These are phyloP conservation scores for Notospermus geniculatus DNA, from an alignment of 1,140 invertebrate species.

Conservation along the genomic window DNA sequence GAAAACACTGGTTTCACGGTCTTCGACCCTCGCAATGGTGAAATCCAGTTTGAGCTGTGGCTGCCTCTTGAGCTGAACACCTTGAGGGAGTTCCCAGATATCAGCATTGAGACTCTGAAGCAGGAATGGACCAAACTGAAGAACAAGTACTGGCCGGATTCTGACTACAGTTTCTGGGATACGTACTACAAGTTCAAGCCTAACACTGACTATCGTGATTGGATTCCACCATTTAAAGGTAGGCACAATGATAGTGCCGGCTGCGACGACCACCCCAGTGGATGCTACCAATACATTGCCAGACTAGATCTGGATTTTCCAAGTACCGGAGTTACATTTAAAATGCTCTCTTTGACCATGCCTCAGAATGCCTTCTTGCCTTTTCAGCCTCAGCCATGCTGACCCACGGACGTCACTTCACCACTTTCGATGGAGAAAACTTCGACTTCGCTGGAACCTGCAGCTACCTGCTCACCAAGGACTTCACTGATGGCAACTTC, in stretches of 20 bases:
- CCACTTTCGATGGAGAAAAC: constrained; percentile 81
- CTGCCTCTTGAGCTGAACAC: constrained; percentile 85
- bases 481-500: constrained; percentile 66
- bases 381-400: constrained; percentile 60
- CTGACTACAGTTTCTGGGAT: constrained; percentile 22
- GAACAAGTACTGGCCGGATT: constrained; percentile 10
- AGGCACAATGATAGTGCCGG: no score
- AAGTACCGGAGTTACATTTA: no score
- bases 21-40: constrained; percentile 76
- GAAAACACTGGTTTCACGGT: constrained; percentile 60
- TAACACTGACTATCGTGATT: constrained; percentile 28
- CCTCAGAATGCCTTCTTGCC: no score
- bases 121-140: not conserved
- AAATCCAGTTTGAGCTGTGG: constrained; percentile 80
- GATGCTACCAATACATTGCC: no score
- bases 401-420: constrained; percentile 74
- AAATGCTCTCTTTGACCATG: no score
- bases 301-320: no score
- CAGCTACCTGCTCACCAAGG: constrained; percentile 78
- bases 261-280: no score
- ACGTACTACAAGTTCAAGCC: constrained; percentile 42
- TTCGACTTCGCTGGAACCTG: constrained; percentile 76
- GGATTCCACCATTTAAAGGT: constrained; percentile 50
- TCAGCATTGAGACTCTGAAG: constrained; percentile 19
- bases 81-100: constrained; percentile 78